A percentile compares a stretch with the other conserved stretches of the same genome.
Conservation (phyloP, 53 echinoderm and acorn worm genomes). For the Holothuria scabra region DNA sequence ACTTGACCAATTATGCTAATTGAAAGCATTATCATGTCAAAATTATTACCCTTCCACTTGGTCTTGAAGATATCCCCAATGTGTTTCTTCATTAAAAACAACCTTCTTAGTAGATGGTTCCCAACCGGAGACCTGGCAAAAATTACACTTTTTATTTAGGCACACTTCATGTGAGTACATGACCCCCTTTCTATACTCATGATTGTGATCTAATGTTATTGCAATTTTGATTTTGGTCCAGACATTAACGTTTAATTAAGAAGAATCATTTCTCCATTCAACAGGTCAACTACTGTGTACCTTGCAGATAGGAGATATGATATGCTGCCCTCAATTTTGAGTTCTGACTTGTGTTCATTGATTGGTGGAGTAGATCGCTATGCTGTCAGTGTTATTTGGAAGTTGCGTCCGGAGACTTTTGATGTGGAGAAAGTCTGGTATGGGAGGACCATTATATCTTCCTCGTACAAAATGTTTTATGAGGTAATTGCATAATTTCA, state of each 20-base stretch:
- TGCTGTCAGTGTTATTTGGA: conserved; percentile 98
- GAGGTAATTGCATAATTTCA: conserved; percentile 65
- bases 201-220: neutral
- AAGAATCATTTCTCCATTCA: neutral
- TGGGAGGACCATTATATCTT: conserved; percentile 87
- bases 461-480: conserved; percentile 98
- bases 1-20: no score
- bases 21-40: no score
- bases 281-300: conserved; percentile 94
- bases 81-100: no score
- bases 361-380: conserved; percentile 98
- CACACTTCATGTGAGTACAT: no score
- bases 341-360: conserved; percentile 96
- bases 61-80: no score
- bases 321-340: conserved; percentile 92
- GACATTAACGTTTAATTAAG: neutral
- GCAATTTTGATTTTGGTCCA: neutral
- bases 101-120: no score
- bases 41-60: no score
- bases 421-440: conserved; percentile 92
- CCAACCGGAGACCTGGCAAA: no score
- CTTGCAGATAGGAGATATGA: conserved; percentile 94
- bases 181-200: neutral
- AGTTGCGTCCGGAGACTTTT: conserved; percentile 73
- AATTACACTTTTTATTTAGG: no score